Evolutionary conservation across 2,113 vertebrate species (phyloP).

Genomic region (Ailuropoda melanoleuca): DNA sequence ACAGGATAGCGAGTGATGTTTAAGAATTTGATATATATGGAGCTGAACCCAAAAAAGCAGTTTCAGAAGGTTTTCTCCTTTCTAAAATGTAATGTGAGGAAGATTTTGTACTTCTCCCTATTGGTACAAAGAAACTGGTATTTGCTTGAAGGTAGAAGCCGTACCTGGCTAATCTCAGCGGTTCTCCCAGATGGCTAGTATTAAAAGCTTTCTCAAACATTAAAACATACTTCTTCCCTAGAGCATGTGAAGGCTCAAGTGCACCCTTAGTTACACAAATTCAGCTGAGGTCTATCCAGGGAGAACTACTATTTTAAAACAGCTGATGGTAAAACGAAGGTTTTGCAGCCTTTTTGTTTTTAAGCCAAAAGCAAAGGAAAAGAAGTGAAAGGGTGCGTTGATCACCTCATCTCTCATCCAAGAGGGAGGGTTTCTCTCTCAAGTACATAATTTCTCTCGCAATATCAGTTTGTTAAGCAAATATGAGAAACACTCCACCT

Average conservation of each 20-base stretch:
- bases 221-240: neutral
- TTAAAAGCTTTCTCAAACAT: neutral
- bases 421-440: neutral
- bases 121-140: neutral
- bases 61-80: neutral
- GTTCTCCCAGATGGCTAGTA: neutral
- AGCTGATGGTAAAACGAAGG: neutral
- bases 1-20: neutral
- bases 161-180: neutral
- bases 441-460: neutral
- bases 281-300: neutral
- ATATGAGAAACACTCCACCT: neutral
- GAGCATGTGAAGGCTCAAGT: neutral
- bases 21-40: neutral
- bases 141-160: neutral
- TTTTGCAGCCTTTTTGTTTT: neutral
- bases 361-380: constrained; percentile 5
- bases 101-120: neutral
- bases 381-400: neutral
- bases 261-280: neutral
- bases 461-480: neutral
- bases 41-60: neutral
- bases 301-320: neutral
- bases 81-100: neutral
- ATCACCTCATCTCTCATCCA: neutral